Conservation (phyloP, 2,113 vertebrate genomes). For the Neogale vison region DNA sequence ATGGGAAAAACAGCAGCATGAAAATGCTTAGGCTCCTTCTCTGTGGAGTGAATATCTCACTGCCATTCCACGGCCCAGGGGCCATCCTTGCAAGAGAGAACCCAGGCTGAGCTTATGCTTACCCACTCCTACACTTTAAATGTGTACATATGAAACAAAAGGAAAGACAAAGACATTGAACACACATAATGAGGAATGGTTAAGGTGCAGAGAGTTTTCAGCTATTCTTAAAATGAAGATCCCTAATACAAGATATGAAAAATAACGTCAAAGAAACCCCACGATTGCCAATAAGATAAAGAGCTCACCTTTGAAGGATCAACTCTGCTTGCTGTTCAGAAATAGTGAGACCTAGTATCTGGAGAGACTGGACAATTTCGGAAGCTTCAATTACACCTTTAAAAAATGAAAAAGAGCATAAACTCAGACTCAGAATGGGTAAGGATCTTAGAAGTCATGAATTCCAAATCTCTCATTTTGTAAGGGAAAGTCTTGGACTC, state of each 20-base stretch:
- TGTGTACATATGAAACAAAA: neutral
- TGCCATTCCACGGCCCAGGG: neutral
- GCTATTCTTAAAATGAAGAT: neutral
- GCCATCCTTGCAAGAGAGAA: neutral
- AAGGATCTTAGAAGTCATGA: slow-evolving; percentile 7
- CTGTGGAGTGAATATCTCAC: neutral
- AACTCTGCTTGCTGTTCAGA: slow-evolving; percentile 88
- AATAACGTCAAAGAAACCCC: neutral
- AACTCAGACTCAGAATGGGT: neutral
- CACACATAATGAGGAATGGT: neutral
- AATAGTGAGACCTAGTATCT: slow-evolving; percentile 90
- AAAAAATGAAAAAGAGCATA: slow-evolving; percentile 68
- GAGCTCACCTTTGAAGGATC: slow-evolving; percentile 92
- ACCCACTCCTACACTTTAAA: neutral
- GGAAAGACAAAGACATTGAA: neutral
- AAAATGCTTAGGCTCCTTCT: neutral
- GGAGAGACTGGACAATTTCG: slow-evolving; percentile 93
- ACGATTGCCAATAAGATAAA: neutral
- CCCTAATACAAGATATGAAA: neutral
- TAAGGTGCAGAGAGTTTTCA: neutral
- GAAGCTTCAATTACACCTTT: slow-evolving; percentile 93
- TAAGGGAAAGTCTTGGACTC: neutral
- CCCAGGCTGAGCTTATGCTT: neutral
- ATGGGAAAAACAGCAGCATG: too few species aligned
- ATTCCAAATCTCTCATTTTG: slow-evolving; percentile 18